phyloP scores from a whole-genome alignment of 2,797 vertebrate genomes.

The Hylomyscus alleni region DNA sequence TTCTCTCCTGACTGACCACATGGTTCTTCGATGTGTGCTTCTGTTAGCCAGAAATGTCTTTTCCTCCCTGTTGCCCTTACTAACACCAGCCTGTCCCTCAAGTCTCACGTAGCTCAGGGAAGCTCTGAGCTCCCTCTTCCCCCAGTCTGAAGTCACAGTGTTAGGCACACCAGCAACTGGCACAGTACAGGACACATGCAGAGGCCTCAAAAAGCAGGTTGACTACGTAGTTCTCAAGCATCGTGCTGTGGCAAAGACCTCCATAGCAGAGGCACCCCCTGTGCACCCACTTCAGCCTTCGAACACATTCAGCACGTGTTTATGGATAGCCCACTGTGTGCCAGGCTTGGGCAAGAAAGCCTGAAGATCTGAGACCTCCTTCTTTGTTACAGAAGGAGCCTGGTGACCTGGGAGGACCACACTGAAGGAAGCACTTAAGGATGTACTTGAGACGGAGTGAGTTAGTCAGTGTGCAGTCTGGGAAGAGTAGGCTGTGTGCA shows the following conservation, averaged over 20 bases:
- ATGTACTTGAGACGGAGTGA: fast-evolving
- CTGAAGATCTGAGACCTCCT: not conserved
- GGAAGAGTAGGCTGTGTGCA: not conserved
- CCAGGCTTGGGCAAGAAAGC: not conserved
- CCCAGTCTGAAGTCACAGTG: not conserved
- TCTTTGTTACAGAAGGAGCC: not conserved
- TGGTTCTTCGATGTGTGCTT: not conserved
- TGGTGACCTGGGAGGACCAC: not conserved
- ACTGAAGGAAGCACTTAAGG: not conserved
- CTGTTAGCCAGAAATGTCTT: not conserved
- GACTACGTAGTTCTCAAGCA: not conserved
- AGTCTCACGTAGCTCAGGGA: not conserved
- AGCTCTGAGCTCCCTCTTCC: not conserved
- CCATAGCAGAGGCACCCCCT: not conserved
- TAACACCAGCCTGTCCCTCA: not conserved
- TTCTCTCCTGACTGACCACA: not conserved
- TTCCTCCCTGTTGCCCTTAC: not conserved
- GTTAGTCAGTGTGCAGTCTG: not conserved
- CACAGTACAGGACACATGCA: fast-evolving
- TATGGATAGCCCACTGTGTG: not conserved
- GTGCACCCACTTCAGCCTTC: not conserved
- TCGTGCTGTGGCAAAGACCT: not conserved
- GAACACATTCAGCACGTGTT: not conserved
- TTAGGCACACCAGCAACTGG: not conserved
- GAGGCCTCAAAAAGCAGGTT: not conserved